Percentiles rank a stretch among this genome's conserved stretches.
Conservation (phyloP, 2,113 vertebrate species). For the Helogale parvula region DNA sequence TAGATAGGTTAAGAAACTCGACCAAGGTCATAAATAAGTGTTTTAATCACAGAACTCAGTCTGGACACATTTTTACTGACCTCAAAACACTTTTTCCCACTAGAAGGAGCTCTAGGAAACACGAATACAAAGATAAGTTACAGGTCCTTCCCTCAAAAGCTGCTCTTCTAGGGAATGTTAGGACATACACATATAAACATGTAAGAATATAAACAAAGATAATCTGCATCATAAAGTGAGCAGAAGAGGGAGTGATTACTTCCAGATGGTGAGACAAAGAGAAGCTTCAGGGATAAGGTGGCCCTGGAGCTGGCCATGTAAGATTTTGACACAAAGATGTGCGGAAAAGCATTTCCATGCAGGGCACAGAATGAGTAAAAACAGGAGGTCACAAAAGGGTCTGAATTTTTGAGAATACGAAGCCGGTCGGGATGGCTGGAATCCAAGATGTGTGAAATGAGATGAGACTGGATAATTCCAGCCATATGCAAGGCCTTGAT, state of each 20-base stretch:
- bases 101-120: constrained; percentile 55
- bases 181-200: background rate
- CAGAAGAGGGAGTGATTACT: background rate
- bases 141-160: background rate
- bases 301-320: background rate
- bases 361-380: background rate
- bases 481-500: background rate
- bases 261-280: background rate
- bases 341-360: background rate
- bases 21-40: background rate
- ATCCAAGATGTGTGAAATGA: background rate
- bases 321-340: background rate
- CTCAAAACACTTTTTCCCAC: constrained; percentile 21
- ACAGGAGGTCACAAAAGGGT: background rate
- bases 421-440: background rate
- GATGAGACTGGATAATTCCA: background rate
- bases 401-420: background rate
- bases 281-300: background rate
- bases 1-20: background rate
- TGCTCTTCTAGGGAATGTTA: background rate
- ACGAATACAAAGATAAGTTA: background rate
- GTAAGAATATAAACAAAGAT: background rate
- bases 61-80: constrained; percentile 27
- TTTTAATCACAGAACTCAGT: background rate
- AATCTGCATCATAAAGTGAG: background rate